Conservation (phyloP, 2,888 invertebrate genomes). For the Rhagonycha fulva region DNA sequence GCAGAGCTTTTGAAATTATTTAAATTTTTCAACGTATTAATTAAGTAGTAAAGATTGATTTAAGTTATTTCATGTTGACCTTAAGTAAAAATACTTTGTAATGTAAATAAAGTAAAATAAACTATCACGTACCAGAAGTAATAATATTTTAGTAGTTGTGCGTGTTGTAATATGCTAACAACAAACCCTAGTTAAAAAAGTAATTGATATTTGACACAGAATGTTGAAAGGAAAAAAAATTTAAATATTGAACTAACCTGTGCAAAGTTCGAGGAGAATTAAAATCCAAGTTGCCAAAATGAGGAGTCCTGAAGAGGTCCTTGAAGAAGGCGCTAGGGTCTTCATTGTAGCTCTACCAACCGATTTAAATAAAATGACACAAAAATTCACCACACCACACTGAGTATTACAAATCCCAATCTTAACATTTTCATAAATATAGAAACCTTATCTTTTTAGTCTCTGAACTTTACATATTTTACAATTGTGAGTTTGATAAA, state of each 20-base stretch:
- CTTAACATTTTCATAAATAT: constrained; percentile 7
- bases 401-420: constrained; percentile 28
- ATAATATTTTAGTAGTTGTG: constrained; percentile 19
- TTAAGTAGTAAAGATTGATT: constrained; percentile 1
- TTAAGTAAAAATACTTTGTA: constrained; percentile 3
- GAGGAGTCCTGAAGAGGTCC: constrained; percentile 43
- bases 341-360: constrained; percentile 41
- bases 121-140: constrained; percentile 8
- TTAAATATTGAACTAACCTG: constrained; percentile 39
- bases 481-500: constrained; percentile 22
- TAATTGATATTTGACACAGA: constrained; percentile 21
- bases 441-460: background rate
- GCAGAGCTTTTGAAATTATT: background rate
- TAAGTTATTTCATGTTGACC: background rate
- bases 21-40: background rate
- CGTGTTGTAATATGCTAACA: constrained; percentile 26
- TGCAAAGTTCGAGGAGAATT: constrained; percentile 46
- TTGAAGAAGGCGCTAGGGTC: constrained; percentile 40
- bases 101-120: constrained; percentile 17
- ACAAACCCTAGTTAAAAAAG: constrained; percentile 14
- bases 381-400: constrained; percentile 41
- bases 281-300: constrained; percentile 45
- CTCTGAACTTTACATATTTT: constrained; percentile 28
- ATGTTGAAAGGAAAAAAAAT: constrained; percentile 7
- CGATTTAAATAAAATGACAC: constrained; percentile 31